A percentile compares a stretch with the other conserved stretches of the same genome.
Evolutionary conservation across 1,140 invertebrate species (phyloP).

Genomic region (Apis florea): DNA sequence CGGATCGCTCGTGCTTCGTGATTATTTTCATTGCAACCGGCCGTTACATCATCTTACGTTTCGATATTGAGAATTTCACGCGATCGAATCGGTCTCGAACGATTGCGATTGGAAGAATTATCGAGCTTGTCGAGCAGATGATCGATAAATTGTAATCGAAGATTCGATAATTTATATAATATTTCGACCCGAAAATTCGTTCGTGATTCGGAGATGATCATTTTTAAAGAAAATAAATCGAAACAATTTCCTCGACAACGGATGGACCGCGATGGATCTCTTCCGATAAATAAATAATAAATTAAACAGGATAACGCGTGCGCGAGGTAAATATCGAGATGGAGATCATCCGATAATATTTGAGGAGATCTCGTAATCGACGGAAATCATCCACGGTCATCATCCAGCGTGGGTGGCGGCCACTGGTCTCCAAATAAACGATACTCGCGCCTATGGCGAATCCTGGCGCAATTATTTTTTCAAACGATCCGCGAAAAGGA

Average conservation of each 20-base stretch:
- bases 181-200: too few species aligned
- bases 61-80: neutral
- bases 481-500: conserved; percentile 44
- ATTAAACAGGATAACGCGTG: conserved; percentile 11
- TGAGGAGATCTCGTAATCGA: conserved; percentile 54
- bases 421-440: conserved; percentile 59
- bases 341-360: conserved; percentile 54
- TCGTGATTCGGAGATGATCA: too few species aligned
- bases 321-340: conserved; percentile 32
- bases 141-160: too few species aligned
- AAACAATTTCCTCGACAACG: neutral
- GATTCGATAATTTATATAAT: too few species aligned
- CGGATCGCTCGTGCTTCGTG: neutral
- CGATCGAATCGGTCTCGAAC: neutral
- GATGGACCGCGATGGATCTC: neutral
- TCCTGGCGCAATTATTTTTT: conserved; percentile 60
- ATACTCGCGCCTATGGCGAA: conserved; percentile 60
- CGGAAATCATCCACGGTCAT: conserved; percentile 55
- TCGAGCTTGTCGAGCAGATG: too few species aligned
- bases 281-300: conserved; percentile 29
- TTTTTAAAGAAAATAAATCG: too few species aligned
- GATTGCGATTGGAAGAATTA: too few species aligned
- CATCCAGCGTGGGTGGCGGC: conserved; percentile 44
- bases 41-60: neutral
- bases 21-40: neutral